Percentiles rank a stretch among this genome's conserved stretches.
These are phyloP conservation scores for Thalpophila matura DNA, from an alignment of 2,888 invertebrate species.

Conservation along the genomic window DNA sequence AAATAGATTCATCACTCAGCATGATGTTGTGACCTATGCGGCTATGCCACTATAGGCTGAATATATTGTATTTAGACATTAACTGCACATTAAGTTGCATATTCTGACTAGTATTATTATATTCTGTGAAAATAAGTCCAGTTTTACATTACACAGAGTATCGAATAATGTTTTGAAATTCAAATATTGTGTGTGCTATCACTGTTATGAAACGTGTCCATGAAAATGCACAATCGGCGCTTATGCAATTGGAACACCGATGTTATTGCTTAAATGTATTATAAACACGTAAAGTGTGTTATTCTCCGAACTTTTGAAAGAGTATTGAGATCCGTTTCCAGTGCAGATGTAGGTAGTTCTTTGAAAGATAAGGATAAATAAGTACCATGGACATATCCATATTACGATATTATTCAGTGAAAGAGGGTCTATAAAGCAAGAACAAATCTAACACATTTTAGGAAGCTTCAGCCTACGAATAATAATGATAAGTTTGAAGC, in stretches of 20 bases:
- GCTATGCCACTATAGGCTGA: too few relatives aligned
- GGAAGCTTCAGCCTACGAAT: too few relatives aligned
- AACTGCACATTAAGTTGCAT: not conserved
- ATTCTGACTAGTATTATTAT: not conserved
- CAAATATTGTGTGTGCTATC: slow-evolving; percentile 45
- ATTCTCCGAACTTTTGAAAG: not conserved
- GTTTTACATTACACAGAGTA: slow-evolving; percentile 19
- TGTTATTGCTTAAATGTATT: slow-evolving; percentile 38
- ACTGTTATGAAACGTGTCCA: slow-evolving; percentile 44
- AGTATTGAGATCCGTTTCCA: not conserved
- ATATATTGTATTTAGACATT: too few relatives aligned
- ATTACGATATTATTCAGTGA: too few relatives aligned
- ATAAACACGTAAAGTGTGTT: slow-evolving; percentile 16
- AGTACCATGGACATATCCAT: too few relatives aligned
- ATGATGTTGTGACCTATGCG: too few relatives aligned
- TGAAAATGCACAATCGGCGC: slow-evolving; percentile 45
- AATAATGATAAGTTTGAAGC: too few relatives aligned
- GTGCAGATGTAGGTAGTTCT: not conserved
- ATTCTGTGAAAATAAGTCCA: not conserved
- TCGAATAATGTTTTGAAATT: slow-evolving; percentile 36
- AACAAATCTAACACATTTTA: too few relatives aligned
- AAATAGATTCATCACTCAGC: not conserved
- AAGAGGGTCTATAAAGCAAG: too few relatives aligned
- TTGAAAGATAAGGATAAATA: too few relatives aligned
- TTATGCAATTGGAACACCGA: slow-evolving; percentile 36